A percentile compares a stretch with the other conserved stretches of the same genome.
phyloP scores from a whole-genome alignment of 2,113 vertebrate species.

The Genyomyrus donnyi region DNA sequence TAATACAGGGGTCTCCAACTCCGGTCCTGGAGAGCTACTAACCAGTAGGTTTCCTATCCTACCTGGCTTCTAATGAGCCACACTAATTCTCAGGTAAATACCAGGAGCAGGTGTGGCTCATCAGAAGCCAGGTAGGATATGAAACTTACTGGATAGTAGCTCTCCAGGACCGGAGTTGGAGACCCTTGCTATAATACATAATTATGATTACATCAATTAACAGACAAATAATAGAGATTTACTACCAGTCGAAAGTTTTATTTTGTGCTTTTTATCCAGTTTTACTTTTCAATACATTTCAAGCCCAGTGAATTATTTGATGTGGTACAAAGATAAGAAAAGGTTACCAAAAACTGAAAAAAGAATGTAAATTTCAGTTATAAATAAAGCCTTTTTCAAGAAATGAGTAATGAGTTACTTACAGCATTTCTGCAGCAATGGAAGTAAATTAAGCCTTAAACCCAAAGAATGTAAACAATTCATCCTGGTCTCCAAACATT shows the following conservation, averaged over 20 bases:
- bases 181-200: not conserved
- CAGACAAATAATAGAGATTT: not conserved
- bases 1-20: too few relatives aligned
- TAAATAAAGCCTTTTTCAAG: not conserved
- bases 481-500: not conserved
- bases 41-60: too few relatives aligned
- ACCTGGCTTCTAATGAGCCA: too few relatives aligned
- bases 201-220: not conserved
- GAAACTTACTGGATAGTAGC: too few relatives aligned
- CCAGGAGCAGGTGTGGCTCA: too few relatives aligned
- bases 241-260: not conserved
- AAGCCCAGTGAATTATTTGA: not conserved
- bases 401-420: not conserved
- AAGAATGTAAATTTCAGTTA: not conserved
- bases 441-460: not conserved
- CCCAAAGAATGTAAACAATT: not conserved
- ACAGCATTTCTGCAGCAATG: not conserved
- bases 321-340: not conserved
- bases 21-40: too few relatives aligned
- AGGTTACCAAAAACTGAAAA: not conserved
- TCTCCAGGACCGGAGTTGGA: too few relatives aligned
- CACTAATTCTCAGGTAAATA: too few relatives aligned
- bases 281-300: not conserved
- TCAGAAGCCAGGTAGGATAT: too few relatives aligned
- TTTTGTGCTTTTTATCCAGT: not conserved